Evolutionary conservation across 2,888 invertebrate genomes (phyloP), one percentile per base, ranked within the genome.

Genomic region (Peribatodes rhomboidaria): DNA sequence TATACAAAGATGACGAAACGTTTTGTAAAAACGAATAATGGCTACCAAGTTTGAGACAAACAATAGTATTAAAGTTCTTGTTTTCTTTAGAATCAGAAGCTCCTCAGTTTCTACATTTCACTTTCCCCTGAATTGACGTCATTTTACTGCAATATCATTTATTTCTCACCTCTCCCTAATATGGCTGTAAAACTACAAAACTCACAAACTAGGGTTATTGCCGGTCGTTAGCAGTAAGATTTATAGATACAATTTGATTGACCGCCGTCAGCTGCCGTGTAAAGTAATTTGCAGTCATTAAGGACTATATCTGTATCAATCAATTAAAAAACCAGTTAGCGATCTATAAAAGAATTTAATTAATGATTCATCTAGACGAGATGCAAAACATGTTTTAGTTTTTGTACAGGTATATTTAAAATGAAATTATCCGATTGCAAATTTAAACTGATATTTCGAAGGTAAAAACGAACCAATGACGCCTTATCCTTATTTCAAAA

Each of bases 191-290:
- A 46, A 7, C n/a, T 7, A 8, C 20, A 20, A 44, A 4, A n/a
- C 4, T 46, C n/a, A 22, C 2, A 18, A 42, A 18, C 35, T 46
- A 60, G 16, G 20, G n/a, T 41, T 54, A 47, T 33, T 20, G 20
- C 2, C 18, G 13, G 7, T 47, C 54, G 39, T 61, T 54, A 55
- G 13, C n/a, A 56, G 18, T 20, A 61, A 55, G 42, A 61, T 61
- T 55, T 61, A 61, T 61, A 22, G 49, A 55, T 18, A 3, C 22
- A 9, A 31, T 20, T 54, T 22, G 20, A 56, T 33, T 33, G 20
- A 33, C 20, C n/a, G 2, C 27, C 27, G 27, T 27, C 27, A 27
- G 27, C 27, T 31, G 10, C 13, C 16, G 14, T 49, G 59, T 22
- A 33, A 54, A 14, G 14, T 10, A 41, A 55, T 47, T 49, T 47